Base-by-base conservation (phyloP, 2,113 vertebrate genomes). In the Muntiacus reevesi region DNA sequence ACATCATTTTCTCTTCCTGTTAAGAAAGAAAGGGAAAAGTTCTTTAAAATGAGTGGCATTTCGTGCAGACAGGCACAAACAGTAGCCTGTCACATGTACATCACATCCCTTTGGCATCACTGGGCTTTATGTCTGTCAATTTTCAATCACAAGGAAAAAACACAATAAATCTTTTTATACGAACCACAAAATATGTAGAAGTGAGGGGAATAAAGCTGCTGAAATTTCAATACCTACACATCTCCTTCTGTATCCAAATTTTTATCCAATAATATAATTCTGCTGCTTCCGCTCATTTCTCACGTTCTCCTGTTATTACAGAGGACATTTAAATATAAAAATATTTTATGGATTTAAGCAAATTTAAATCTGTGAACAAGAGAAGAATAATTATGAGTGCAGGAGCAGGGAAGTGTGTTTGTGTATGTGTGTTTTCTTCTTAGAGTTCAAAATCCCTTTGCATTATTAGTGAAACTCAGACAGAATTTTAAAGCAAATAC, bases 401-500 rank as follows among this genome's bases (percentile, higher is more conserved):
- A 88, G 43, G 60, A 52, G 88, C 36, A 33, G 15, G 78, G 14
- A 17, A 78, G 10, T 43, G 28, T 82, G 82, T 50, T 9, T 74
- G 33, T 28, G 50, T 55, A 36, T 36, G 62, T 79, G 36, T 36
- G 27, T 92, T 95, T 95, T 87, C 59, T 84, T 74, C 21, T 59
- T 78, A 47, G 57, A 79, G 23, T 55, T 45, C 83, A 78, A 83
- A 97, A 91, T 62, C 21, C 81, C 54, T 91, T 14, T 59, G 55
- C 8, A 78, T 91, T 62, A 93, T 67, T 50, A 71, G 54, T 87
- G 36, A 88, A 81, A 40, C 11, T 71, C 83, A 95, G 16, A 50
- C 4, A 43, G 55, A 82, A 91, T 92, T 97, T 95, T 83, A 96
- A 97, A 97, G 89, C 62, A 95, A 87, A 94, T 60, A 64, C 1